Base-by-base conservation (phyloP, 2,113 vertebrate genomes). In the Leiothrix lutea region DNA sequence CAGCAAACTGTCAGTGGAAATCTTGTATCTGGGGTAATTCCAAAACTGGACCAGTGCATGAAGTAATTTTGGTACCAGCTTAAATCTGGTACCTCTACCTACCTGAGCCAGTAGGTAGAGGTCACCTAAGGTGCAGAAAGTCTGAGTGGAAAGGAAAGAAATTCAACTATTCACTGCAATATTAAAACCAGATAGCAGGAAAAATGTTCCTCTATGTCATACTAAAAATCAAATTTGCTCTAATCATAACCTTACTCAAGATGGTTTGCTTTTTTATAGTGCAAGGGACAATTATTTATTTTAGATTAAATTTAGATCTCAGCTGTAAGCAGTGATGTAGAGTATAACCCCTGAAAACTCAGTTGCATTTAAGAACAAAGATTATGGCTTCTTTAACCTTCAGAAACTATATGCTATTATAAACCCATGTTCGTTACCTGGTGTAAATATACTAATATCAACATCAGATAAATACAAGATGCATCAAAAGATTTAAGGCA, bases 401-500 rank as follows among this genome's bases (percentile, higher is more conserved):
- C 97, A 94, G 79, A 77, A 79, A 90, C 75, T 94, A 84, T 86
- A 95, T 54, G 50, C 80, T 81, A 47, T 85, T 90, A 64, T 94
- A 94, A 96, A 92, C 62, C 75, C 92, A 74, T 88, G 65, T 60
- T 97, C 60, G 65, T 65, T 93, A 96, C 96, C 96, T 29, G 85
- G 92, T 95, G 95, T 97, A 97, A 97, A 97, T 95, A 97, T 96
- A 94, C 94, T 95, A 92, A 97, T 96, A 96, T 93, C 69, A 97
- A 95, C 96, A 94, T 91, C 93, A 97, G 97, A 98, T 98, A 98
- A 97, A 98, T 97, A 98, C 98, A 97, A 97, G 98, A 98, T 98
- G 98, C 98, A 98, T 98, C 97, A 98, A 95, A 98, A 98, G 98
- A 98, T 98, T 98, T 98, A 98, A 98, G 97, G 97, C 97, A 97